Base-by-base conservation (phyloP, 2,797 vertebrate genomes). In the Vireo griseus region DNA sequence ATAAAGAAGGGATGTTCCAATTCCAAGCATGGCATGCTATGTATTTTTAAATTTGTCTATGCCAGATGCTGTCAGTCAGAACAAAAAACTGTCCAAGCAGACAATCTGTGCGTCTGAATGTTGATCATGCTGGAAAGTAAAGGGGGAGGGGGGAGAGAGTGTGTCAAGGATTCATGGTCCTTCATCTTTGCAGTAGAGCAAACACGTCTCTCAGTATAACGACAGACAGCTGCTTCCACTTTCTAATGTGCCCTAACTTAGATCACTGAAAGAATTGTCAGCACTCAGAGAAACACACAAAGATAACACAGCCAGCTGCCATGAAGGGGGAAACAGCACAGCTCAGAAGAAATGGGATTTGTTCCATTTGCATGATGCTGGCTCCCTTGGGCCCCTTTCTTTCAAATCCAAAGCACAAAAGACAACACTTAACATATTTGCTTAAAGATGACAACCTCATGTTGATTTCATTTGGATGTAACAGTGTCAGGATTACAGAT, bases 161-260 rank as follows among this genome's bases (percentile, higher is more conserved):
- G 98, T 99, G 99, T 99, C 99, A 99, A 99, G 99, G 99, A 99
- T 99, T 99, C 98, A 97, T 97, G 99, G 99, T 99, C 99, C 99
- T 99, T 99, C 99, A 99, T 99, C 99, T 99, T 98, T 98, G 99
- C 99, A 99, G 99, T 98, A 99, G 98, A 99, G 99, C 99, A 99
- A 99, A 99, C 98, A 99, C 98, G 98, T 99, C 99, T 99, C 99
- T 99, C 98, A 98, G 99, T 98, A 99, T 98, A 99, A 99, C 99
- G 98, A 99, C 98, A 99, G 99, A 99, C 99, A 99, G 99, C 99
- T 99, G 99, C 98, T 98, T 99, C 98, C 99, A 99, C 99, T 99
- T 99, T 99, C 98, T 99, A 99, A 99, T 98, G 98, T 99, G 98
- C 98, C 98, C 98, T 98, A 99, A 99, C 99, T 99, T 99, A 99